phyloP scores from a whole-genome alignment of 2,113 vertebrate genomes.

The Peromyscus maniculatus region DNA sequence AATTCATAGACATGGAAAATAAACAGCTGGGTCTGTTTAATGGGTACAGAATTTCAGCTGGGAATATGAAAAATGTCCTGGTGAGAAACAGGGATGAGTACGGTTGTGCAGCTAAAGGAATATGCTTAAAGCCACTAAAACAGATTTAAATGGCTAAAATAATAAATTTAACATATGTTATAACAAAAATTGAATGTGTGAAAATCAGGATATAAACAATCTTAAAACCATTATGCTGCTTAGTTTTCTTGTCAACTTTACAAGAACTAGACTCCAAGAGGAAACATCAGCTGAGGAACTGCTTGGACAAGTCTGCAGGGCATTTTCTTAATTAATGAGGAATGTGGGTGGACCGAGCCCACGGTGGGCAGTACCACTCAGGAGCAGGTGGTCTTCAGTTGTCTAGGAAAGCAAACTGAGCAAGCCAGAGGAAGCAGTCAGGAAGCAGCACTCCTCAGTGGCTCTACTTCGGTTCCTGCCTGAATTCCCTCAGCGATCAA shows the following conservation, averaged over 20 bases:
- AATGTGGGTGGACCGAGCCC: not conserved
- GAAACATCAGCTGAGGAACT: not conserved
- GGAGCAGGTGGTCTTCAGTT: not conserved
- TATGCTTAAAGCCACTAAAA: not conserved
- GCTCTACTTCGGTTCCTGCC: not conserved
- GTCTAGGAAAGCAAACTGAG: not conserved
- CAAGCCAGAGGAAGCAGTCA: not conserved
- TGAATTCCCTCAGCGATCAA: not conserved
- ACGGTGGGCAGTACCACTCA: not conserved
- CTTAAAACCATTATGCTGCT: not conserved
- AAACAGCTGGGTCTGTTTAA: not conserved
- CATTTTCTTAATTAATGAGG: not conserved
- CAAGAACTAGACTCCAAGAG: not conserved
- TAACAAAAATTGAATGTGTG: not conserved
- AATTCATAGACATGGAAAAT: slow-evolving; percentile 26
- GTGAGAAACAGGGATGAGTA: no score
- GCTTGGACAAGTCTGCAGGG: not conserved
- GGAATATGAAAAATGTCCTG: slow-evolving; percentile 25
- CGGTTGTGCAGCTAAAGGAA: not conserved
- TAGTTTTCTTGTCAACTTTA: not conserved
- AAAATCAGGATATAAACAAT: slow-evolving; percentile 33
- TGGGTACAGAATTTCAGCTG: slow-evolving; percentile 10
- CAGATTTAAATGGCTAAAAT: slow-evolving; percentile 28
- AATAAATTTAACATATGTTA: slow-evolving; percentile 9
- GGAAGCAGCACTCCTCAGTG: not conserved